phyloP scores from a whole-genome alignment of 2,797 vertebrate species.

The Erethizon dorsatum region DNA sequence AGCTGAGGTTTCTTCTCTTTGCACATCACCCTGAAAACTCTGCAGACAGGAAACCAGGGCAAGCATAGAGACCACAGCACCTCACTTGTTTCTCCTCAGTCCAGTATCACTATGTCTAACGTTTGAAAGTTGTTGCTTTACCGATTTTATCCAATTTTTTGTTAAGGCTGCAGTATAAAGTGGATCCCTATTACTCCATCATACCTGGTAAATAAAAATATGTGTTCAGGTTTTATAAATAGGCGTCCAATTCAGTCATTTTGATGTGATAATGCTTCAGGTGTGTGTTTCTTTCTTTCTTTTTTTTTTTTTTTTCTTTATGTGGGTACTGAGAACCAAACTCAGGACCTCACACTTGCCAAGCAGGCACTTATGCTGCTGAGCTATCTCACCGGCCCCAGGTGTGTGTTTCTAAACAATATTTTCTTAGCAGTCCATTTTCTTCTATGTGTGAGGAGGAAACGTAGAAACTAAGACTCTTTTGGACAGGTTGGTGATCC shows the following conservation, averaged over 20 bases:
- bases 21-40: background rate
- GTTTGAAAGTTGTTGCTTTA: background rate
- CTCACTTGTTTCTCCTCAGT: background rate
- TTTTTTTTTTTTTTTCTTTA: no score
- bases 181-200: background rate
- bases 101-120: background rate
- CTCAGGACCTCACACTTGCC: no score
- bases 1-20: background rate
- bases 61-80: background rate
- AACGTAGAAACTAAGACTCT: background rate
- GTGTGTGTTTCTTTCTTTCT: background rate
- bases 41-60: background rate
- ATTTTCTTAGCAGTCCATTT: background rate
- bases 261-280: background rate
- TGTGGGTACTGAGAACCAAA: no score
- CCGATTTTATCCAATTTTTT: background rate
- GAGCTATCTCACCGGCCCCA: no score
- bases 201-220: background rate
- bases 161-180: slow-evolving; percentile 5
- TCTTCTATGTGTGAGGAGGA: background rate
- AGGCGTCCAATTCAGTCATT: background rate
- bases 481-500: background rate
- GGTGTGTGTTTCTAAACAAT: background rate
- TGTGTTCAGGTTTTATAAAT: background rate
- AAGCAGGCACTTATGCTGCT: no score